Evolutionary conservation across 2,113 vertebrate genomes (phyloP).

Genomic region (Microcebus jonahi): DNA sequence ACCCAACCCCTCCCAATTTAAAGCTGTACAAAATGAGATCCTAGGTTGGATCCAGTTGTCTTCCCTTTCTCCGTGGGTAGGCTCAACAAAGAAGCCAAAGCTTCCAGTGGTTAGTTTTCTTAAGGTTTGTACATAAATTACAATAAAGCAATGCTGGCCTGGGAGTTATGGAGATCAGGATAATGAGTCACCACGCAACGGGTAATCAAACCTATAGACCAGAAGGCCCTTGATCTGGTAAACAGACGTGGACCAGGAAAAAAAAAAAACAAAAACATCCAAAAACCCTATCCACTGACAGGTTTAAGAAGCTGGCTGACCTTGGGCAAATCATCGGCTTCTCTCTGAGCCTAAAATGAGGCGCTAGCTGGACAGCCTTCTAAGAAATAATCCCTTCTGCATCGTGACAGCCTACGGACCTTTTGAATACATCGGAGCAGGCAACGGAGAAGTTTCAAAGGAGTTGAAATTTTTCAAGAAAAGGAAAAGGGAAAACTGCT

Average conservation of each 20-base stretch:
- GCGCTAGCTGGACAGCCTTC: not conserved
- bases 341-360: not conserved
- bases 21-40: not conserved
- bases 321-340: not conserved
- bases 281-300: not conserved
- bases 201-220: not conserved
- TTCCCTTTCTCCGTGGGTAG: not conserved
- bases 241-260: not conserved
- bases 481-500: not conserved
- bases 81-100: not conserved
- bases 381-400: not conserved
- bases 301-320: not conserved
- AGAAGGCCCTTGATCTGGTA: not conserved
- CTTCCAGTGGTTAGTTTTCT: not conserved
- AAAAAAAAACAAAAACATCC: not conserved
- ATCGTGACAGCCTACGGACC: not conserved
- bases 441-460: slow-evolving; percentile 43
- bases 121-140: not conserved
- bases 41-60: not conserved
- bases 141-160: not conserved
- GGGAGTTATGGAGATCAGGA: slow-evolving; percentile 10
- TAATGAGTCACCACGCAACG: not conserved
- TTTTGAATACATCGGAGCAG: not conserved
- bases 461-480: not conserved
- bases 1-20: not conserved